phyloP scores from a whole-genome alignment of 2,888 invertebrate genomes.

The Mystacides longicornis region DNA sequence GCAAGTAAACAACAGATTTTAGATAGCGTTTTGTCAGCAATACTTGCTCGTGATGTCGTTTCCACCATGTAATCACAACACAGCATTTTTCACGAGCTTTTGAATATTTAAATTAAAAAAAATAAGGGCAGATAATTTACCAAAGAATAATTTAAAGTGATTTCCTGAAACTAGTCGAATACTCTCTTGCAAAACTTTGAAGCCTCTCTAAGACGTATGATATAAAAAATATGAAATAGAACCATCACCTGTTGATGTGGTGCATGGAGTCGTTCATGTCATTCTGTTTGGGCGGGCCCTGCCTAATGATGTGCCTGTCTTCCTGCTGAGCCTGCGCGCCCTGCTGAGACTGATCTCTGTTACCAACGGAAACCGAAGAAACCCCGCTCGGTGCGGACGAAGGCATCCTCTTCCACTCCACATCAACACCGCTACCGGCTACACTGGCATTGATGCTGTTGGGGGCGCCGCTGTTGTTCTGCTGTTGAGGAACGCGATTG shows the following conservation, averaged over 20 bases:
- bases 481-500: neutral
- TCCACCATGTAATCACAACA: too few relatives aligned
- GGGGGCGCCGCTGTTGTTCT: neutral
- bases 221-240: neutral
- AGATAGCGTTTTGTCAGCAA: too few relatives aligned
- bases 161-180: too few relatives aligned
- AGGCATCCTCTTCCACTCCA: constrained; percentile 24
- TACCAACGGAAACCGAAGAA: constrained; percentile 42
- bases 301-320: constrained; percentile 65
- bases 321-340: constrained; percentile 55
- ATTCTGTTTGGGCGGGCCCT: constrained; percentile 54
- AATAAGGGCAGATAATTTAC: too few relatives aligned
- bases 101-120: too few relatives aligned
- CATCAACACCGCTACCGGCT: constrained; percentile 18
- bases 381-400: constrained; percentile 39
- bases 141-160: too few relatives aligned
- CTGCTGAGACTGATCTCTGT: constrained; percentile 39
- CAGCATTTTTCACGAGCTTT: too few relatives aligned
- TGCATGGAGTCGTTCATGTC: constrained; percentile 36
- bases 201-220: constrained; percentile 29
- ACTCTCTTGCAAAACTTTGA: too few relatives aligned
- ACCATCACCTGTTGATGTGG: constrained; percentile 32
- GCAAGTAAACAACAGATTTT: too few relatives aligned
- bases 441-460: constrained; percentile 29
- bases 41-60: too few relatives aligned